Base-by-base conservation (phyloP, 2,888 invertebrate genomes). In the Alloplasta piceator region DNA sequence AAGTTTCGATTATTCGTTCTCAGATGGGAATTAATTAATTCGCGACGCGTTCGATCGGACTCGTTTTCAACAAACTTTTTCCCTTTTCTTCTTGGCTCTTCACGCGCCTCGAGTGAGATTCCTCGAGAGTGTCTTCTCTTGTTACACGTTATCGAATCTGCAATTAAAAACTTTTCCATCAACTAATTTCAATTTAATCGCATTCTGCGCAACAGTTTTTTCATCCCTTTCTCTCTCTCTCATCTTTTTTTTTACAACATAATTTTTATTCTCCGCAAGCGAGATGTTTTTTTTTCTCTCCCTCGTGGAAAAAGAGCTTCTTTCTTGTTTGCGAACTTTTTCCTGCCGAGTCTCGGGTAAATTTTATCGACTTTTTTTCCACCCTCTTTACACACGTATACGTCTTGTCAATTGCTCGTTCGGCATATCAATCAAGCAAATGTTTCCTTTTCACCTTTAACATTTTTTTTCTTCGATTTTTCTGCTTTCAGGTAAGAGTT, bases 101-200 rank as follows among this genome's bases (percentile, higher is more conserved):
- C 12, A 26, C 26, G 26, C 26, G 52, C 52, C 10, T 26, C 55
- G 56, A 50, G 43, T 52, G 60, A 26, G 70, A 63, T 70, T 70
- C 63, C 46, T 63, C 55, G 38, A 41, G 52, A 52, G 55, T 63
- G 4, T 66, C 50, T 60, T 72, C 66, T 68, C 70, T 70, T 58
- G 58, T 70, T 68, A 67, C 78, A 26, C 86, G 88, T 89, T 90
- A 91, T 91, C 90, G 90, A 90, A 90, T 91, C 89, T 87, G 90
- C 90, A 91, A 91, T 91, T 91, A 91, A 90, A 91, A 91, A 91
- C 89, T 91, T 26, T 91, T 83, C 63, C 73, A 80, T 60, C 86
- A 87, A 89, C 90, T 91, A 91, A 91, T 91, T 90, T 91, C 90
- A 91, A 90, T 91, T 90, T 90, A 90, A 91, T 90, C 87, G 87